Base-by-base conservation (phyloP, 2,888 invertebrate species). In the Gibbula magus region DNA sequence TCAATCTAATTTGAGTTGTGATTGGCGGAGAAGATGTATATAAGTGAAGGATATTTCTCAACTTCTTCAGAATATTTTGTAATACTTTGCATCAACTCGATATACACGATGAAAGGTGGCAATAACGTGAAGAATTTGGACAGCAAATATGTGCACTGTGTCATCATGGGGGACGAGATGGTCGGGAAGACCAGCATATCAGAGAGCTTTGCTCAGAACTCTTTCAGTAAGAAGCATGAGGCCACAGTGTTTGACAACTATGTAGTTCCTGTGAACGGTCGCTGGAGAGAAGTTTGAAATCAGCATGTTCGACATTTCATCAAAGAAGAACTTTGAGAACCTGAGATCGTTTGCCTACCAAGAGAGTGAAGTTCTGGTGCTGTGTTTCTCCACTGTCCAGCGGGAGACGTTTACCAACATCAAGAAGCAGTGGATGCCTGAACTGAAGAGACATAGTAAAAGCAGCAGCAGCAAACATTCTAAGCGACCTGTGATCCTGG, bases 221-320 rank as follows among this genome's bases (percentile, higher is more conserved):
- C 67, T 13, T 84, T 82, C 51, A 79, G 78, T 51, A 81, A 84
- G 35, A 77, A 76, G 22, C 82, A 84, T 75, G 82, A 79, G 25
- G 88, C 88, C 8, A 89, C 89, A 54, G 88, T 88, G 32, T 88
- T 88, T 74, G 88, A 89, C 56, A 88, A 86, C 78, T 88, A 87
- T 77, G 86, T 85, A 39, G 88, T 87, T 22, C 84, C 84, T 20
- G 39, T 87, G 25, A 83, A 83, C 52, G 86, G n/a, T 88, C 0
- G 87, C 86, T 25, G 89, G 88, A 8, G 88, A 88, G 70, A 87
- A 88, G 53, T 90, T 88, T 80, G 84, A 86, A 1, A 84, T 90
- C 81, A 86, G 87, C 70, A 88, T 90, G 35, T 88, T 88, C 67
- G 89, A 90, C 78, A 87, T 87, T 22, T 88, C 89, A 18, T 89